These are phyloP conservation scores for Macquaria australasica DNA, from an alignment of 2,113 vertebrate genomes.

Conservation along the genomic window DNA sequence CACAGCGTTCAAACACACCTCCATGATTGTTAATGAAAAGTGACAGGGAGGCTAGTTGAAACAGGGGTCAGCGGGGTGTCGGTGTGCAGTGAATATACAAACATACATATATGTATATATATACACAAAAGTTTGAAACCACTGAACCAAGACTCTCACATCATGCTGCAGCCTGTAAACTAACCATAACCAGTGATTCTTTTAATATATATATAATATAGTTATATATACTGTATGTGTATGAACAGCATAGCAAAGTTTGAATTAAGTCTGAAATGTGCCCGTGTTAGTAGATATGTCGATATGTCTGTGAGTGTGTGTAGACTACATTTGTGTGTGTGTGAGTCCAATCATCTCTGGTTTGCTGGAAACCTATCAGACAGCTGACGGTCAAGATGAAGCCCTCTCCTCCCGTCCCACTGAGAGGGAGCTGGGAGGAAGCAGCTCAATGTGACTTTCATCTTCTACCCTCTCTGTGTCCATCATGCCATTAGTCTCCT, in stretches of 20 bases:
- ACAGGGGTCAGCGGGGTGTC: not conserved
- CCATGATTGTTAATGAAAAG: not conserved
- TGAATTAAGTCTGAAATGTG: too few relatives aligned
- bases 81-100: not conserved
- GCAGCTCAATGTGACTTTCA: constrained; percentile 32
- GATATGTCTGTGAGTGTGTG: too few relatives aligned
- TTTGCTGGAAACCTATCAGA: not conserved
- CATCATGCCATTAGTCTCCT: not conserved
- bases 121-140: too few relatives aligned
- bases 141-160: too few relatives aligned
- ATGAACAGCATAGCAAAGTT: too few relatives aligned
- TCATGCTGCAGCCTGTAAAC: too few relatives aligned
- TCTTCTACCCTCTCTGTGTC: not conserved
- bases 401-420: not conserved
- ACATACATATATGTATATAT: too few relatives aligned
- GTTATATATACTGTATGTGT: too few relatives aligned
- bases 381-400: constrained; percentile 1
- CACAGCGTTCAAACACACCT: not conserved
- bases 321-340: not conserved
- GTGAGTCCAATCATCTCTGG: not conserved
- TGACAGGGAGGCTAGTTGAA: not conserved
- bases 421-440: constrained; percentile 6
- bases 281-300: too few relatives aligned
- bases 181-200: too few relatives aligned
- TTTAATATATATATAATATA: too few relatives aligned